Base-by-base conservation (phyloP, 2,888 invertebrate species). In the Cotesia congregata region DNA sequence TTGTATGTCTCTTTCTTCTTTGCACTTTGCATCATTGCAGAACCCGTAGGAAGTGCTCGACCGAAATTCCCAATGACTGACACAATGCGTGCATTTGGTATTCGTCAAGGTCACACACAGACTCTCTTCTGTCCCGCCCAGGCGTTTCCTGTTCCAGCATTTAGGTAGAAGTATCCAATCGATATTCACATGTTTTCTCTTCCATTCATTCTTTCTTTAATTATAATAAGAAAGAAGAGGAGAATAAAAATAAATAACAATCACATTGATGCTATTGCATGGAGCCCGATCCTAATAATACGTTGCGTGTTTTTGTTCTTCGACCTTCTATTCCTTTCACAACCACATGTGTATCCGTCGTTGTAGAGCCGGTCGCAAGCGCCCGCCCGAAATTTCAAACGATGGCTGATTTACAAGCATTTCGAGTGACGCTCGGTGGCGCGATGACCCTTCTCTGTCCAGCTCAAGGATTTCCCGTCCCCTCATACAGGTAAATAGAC, bases 351-450 rank as follows among this genome's bases (percentile, higher is more conserved):
- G 12, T 64, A 12, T 30, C 72, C 41, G 12, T 41, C 7, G 40
- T 68, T 85, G 67, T 88, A 92, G 90, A 92, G 87, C 93, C 93
- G 6, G 91, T 93, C 78, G 92, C 92, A 79, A 92, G 91, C 84
- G 91, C 93, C 62, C 91, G 91, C 76, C 93, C 93, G 72, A 93
- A 93, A 90, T 92, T 93, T 83, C 91, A 92, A 80, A 91, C 93
- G 83, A 90, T 91, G 80, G 90, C 88, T 75, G 88, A 90, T 78
- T 90, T 85, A 60, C 90, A 90, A 81, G 85, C 87, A 38, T 90
- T 90, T 83, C 87, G 87, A 84, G 86, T 88, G 79, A 81, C 80
- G 77, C 86, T 88, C 78, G 83, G 85, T 84, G 89, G 88, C 78
- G 88, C 89, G 82, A 87, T 90, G 85, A 91, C 91, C 75, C 82